Percentiles rank a stretch among this genome's conserved stretches.
Evolutionary conservation across 2,113 vertebrate species (phyloP).

Genomic region (Pseudopipra pipra): DNA sequence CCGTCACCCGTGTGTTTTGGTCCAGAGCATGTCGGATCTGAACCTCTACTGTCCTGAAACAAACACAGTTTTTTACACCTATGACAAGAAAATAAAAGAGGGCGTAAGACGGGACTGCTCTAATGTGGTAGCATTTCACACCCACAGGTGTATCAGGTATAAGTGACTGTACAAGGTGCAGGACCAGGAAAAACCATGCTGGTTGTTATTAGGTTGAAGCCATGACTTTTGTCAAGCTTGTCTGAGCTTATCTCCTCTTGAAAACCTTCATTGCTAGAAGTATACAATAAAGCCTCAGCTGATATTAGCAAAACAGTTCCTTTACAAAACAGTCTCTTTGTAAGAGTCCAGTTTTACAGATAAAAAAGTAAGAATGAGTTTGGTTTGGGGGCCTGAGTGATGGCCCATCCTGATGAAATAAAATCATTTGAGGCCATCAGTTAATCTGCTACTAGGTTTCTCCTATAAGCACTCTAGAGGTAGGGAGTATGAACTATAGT

Average conservation of each 20-base stretch:
- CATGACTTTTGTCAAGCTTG: neutral
- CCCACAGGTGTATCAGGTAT: neutral
- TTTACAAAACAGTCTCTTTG: neutral
- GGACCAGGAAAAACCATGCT: neutral
- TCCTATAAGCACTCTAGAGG: neutral
- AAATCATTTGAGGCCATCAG: neutral
- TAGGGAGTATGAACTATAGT: neutral
- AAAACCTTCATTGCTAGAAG: neutral
- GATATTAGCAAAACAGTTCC: neutral
- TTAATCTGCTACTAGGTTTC: neutral
- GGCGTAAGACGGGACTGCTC: neutral
- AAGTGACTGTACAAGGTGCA: neutral
- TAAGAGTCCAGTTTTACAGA: neutral
- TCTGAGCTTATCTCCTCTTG: neutral
- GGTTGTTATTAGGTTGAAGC: neutral
- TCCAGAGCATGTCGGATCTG: neutral
- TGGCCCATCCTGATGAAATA: neutral
- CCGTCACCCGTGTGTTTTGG: neutral
- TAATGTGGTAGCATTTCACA: constrained; percentile 8
- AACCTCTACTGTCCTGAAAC: neutral
- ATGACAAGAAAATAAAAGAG: neutral
- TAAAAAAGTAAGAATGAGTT: neutral
- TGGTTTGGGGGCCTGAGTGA: neutral
- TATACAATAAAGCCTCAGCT: neutral
- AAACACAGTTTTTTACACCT: neutral